Base-by-base conservation (phyloP, 2,113 vertebrate species). In the Hassar affinis region DNA sequence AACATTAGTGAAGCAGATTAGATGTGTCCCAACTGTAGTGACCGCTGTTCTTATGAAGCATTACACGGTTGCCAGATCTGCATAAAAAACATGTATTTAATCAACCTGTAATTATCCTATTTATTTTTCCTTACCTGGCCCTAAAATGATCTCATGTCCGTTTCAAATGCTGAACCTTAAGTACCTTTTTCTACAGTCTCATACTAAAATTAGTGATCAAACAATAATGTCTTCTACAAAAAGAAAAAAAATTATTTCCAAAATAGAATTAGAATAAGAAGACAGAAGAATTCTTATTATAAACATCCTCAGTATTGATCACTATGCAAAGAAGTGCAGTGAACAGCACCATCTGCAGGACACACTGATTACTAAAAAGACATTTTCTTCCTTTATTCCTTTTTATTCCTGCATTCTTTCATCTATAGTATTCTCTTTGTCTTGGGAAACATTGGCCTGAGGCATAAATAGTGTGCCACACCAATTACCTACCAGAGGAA, bases 281-380 rank as follows among this genome's bases (percentile, higher is more conserved):
- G 25, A 62, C 0, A 27, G 11, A 0, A 64, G 30, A 4, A 22
- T 35, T 66, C 8, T 66, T 66, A 9, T 69, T 11, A 9, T 25
- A 1, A 71, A 42, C 2, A 69, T 9, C 10, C 30, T 22, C 18
- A 38, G 8, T 49, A 7, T 4, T 49, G 10, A 22, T 6, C 8
- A 38, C 11, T 7, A 38, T 10, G 15, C 12, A 56, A 22, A 15
- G 1, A 78, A 27, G 2, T 27, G 30, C 38, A 76, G 82, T 84
- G 25, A 72, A 38, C 54, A 87, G 79, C 54, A 82, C 51, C 86
- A 42, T 9, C 86, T 87, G 79, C 33, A 62, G 86, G 79, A 86
- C 25, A n/a, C 49, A 18, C 2, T 20, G 10, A 30, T 52, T 59
- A 33, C 59, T 42, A 27, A 30, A n/a, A 51, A 22, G 20, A 78